A percentile compares a stretch with the other conserved stretches of the same genome.
Conservation (phyloP, 2,888 invertebrate species). For the Phengaris arion region DNA sequence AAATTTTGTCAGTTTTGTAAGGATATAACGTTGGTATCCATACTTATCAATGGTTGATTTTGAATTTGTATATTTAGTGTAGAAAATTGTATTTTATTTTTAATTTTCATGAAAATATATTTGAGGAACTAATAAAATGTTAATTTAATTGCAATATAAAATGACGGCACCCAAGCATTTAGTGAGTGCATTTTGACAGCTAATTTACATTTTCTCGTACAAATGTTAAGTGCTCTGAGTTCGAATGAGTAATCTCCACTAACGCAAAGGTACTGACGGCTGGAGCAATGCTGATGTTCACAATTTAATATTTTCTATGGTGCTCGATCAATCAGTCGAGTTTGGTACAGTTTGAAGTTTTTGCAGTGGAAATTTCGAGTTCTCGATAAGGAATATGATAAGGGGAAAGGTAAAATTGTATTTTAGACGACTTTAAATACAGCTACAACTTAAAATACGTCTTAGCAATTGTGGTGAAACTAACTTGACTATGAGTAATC, state of each 20-base stretch:
- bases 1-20: no score
- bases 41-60: no score
- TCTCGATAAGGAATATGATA: slow-evolving; percentile 1
- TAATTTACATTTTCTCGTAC: no score
- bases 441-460: neutral
- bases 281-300: slow-evolving; percentile 17
- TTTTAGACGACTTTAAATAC: neutral
- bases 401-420: neutral
- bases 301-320: slow-evolving; percentile 27
- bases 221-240: slow-evolving; percentile 39
- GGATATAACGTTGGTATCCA: no score
- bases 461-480: neutral
- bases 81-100: no score
- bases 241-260: slow-evolving; percentile 22
- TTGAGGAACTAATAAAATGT: no score
- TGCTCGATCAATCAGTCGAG: slow-evolving; percentile 22
- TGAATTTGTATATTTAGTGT: no score
- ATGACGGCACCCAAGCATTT: no score
- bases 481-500: no score
- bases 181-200: no score
- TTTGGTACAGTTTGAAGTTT: slow-evolving; percentile 22
- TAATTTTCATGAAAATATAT: no score
- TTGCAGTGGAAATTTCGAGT: slow-evolving; percentile 12
- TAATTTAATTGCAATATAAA: no score
- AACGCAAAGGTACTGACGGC: neutral